A percentile compares a stretch with the other conserved stretches of the same genome.
Evolutionary conservation across 2,113 vertebrate species (phyloP).

Genomic region (Albula glossodonta): DNA sequence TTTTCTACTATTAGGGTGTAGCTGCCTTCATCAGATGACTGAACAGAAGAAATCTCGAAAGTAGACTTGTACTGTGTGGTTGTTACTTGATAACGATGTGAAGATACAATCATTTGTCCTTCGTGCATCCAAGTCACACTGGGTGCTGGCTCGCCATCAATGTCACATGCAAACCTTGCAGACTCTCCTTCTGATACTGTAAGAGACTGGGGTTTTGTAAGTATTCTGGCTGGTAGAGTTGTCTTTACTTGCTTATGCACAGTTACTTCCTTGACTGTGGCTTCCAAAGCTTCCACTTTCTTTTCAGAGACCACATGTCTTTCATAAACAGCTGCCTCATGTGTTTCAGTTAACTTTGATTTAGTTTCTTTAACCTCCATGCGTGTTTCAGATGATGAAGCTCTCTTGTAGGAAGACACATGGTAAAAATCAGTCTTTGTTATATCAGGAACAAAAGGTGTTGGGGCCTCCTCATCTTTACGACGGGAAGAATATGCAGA

Average conservation of each 20-base stretch:
- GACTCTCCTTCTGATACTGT: constrained; percentile 84
- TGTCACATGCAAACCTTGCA: constrained; percentile 88
- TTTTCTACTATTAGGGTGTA: constrained; percentile 92
- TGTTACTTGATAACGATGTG: constrained; percentile 76
- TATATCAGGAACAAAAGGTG: constrained; percentile 81
- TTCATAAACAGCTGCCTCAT: constrained; percentile 77
- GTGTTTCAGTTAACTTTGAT: constrained; percentile 79
- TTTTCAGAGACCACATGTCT: constrained; percentile 71
- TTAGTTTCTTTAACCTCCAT: constrained; percentile 82
- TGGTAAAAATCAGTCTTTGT: constrained; percentile 88
- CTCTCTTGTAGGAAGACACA: constrained; percentile 81
- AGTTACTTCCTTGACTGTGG: constrained; percentile 73
- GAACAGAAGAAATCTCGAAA: constrained; percentile 86
- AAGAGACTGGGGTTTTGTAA: constrained; percentile 90
- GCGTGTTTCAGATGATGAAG: constrained; percentile 81
- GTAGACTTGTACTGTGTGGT: constrained; percentile 92
- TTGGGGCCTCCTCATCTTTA: constrained; percentile 83
- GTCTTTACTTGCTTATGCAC: constrained; percentile 78
- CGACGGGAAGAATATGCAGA: constrained; percentile 87
- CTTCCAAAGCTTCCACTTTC: constrained; percentile 66
- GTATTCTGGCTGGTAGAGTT: constrained; percentile 83
- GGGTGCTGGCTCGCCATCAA: constrained; percentile 91
- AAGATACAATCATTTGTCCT: constrained; percentile 73
- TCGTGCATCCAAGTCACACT: constrained; percentile 83
- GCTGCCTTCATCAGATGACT: constrained; percentile 85